phyloP scores from a whole-genome alignment of 2,888 invertebrate genomes.

The Agelastica alni region DNA sequence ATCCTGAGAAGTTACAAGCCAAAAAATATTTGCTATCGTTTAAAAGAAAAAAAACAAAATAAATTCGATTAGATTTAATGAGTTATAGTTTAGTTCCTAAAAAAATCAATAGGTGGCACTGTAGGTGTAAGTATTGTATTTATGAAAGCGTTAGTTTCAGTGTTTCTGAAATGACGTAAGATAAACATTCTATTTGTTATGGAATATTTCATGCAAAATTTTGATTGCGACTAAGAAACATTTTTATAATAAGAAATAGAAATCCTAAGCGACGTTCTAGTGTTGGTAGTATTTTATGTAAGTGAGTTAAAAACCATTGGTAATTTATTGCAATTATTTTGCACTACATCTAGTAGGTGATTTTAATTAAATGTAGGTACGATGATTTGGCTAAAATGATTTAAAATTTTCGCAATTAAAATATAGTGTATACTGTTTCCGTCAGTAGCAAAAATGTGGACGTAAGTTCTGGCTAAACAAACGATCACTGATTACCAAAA shows the following conservation, averaged over 20 bases:
- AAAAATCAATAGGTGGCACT: too few species aligned
- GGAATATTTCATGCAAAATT: conserved; percentile 58
- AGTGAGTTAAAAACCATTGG: conserved; percentile 47
- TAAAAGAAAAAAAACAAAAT: too few species aligned
- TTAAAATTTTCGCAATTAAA: conserved; percentile 9
- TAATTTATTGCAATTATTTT: too few species aligned
- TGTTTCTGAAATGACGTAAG: conserved; percentile 20
- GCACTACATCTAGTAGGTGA: too few species aligned
- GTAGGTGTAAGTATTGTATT: neutral
- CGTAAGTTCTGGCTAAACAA: conserved; percentile 1
- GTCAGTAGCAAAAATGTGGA: neutral
- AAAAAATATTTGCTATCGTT: too few species aligned
- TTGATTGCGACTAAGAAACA: conserved; percentile 55
- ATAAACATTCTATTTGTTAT: conserved; percentile 41
- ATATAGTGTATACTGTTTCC: neutral
- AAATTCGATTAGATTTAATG: too few species aligned
- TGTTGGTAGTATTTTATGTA: conserved; percentile 49
- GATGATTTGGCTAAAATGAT: too few species aligned
- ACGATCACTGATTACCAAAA: too few species aligned
- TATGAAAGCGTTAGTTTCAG: conserved; percentile 11
- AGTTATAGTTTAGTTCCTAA: too few species aligned
- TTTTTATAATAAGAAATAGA: conserved; percentile 51
- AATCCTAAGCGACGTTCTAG: conserved; percentile 48
- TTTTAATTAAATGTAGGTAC: too few species aligned
- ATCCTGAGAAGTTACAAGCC: too few species aligned